Evolutionary conservation across 2,113 vertebrate species (phyloP).

Genomic region (Pica pica): DNA sequence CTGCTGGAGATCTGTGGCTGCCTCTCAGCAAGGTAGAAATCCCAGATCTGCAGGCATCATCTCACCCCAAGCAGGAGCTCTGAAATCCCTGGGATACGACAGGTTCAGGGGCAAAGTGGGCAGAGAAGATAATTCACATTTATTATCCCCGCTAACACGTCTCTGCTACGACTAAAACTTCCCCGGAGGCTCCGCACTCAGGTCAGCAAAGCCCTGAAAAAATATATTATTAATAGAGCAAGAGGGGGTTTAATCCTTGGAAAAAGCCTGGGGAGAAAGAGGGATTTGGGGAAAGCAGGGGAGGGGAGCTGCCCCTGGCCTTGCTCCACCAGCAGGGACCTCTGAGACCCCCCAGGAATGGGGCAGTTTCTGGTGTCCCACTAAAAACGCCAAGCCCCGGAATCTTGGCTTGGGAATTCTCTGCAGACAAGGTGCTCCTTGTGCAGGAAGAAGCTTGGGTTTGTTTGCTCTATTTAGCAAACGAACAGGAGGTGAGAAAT

Average conservation of each 20-base stretch:
- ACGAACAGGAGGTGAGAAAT: neutral
- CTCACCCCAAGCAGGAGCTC: neutral
- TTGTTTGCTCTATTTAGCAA: neutral
- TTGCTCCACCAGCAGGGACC: neutral
- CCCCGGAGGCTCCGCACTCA: neutral
- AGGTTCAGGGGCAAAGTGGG: neutral
- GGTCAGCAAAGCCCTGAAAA: neutral
- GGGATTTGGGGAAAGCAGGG: neutral
- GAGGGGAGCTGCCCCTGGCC: neutral
- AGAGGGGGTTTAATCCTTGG: neutral
- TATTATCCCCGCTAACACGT: neutral
- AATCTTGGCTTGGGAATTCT: neutral
- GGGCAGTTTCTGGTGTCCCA: neutral
- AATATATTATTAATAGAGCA: neutral
- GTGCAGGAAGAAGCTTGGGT: neutral
- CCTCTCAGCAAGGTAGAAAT: neutral
- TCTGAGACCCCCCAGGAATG: neutral
- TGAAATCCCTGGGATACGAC: neutral
- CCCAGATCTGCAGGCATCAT: neutral
- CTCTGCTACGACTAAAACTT: neutral
- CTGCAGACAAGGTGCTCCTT: neutral
- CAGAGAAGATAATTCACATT: neutral
- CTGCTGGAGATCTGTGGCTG: neutral
- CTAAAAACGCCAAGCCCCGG: neutral
- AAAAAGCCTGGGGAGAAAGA: neutral